Percentiles rank a stretch among this genome's conserved stretches.
phyloP scores from a whole-genome alignment of 2,113 vertebrate genomes.

The Rhineura floridana region DNA sequence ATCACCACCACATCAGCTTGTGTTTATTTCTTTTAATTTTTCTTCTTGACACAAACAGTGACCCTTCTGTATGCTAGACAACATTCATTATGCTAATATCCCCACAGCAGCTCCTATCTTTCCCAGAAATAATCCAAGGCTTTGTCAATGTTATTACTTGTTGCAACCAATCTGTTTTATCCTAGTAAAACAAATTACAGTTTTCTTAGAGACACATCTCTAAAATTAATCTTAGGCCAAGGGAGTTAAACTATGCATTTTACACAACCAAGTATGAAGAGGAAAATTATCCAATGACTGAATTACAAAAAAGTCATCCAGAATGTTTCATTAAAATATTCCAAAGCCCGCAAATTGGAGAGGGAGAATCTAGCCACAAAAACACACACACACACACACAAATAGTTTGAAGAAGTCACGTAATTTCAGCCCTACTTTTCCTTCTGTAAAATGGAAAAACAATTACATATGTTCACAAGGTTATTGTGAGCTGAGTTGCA shows the following conservation, averaged over 20 bases:
- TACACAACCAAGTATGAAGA: rapidly evolving
- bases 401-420: background rate
- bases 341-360: background rate
- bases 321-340: background rate
- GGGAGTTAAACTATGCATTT: slow-evolving; percentile 20
- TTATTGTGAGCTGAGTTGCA: background rate
- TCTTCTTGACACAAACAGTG: background rate
- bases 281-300: background rate
- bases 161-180: background rate
- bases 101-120: slow-evolving; percentile 9
- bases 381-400: background rate
- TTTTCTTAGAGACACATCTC: background rate
- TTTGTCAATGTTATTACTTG: slow-evolving; percentile 22
- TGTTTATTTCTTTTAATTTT: background rate
- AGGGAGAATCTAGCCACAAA: background rate
- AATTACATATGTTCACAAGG: background rate
- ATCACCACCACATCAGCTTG: background rate
- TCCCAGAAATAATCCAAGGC: background rate
- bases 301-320: background rate
- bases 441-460: background rate
- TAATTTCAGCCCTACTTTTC: background rate
- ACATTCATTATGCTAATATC: slow-evolving; percentile 15
- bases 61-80: background rate
- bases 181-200: background rate
- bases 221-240: background rate